Evolutionary conservation across 2,888 invertebrate species (phyloP).

Genomic region (Ischnus inquisitorius): DNA sequence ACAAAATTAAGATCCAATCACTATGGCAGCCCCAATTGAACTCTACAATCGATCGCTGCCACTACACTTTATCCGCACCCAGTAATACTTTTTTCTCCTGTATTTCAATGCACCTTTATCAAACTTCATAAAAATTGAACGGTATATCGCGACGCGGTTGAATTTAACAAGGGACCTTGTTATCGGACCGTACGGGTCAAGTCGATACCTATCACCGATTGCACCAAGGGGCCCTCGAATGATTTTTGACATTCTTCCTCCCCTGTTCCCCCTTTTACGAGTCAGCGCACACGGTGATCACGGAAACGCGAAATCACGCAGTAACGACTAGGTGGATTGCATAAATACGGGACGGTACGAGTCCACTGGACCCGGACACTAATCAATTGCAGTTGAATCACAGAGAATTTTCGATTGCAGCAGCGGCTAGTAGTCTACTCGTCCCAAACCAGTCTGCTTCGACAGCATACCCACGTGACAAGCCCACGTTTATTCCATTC

Average conservation of each 20-base stretch:
- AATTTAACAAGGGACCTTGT: constrained; percentile 11
- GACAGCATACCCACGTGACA: constrained; percentile 40
- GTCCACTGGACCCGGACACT: constrained; percentile 58
- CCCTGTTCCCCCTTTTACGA: neutral
- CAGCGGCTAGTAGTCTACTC: constrained; percentile 32
- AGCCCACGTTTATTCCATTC: constrained; percentile 41
- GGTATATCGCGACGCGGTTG: neutral
- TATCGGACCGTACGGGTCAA: constrained; percentile 1
- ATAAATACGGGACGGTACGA: constrained; percentile 78
- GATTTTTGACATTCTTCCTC: constrained; percentile 26
- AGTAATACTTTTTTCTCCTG: too few relatives aligned
- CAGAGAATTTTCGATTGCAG: constrained; percentile 79
- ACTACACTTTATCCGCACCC: too few relatives aligned
- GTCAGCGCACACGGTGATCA: constrained; percentile 46
- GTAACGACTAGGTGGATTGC: constrained; percentile 78
- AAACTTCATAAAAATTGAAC: neutral
- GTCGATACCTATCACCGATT: neutral
- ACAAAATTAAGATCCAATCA: too few relatives aligned
- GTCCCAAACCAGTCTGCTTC: constrained; percentile 31
- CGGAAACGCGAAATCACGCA: constrained; percentile 76
- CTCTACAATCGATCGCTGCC: too few relatives aligned
- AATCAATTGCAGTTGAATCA: constrained; percentile 81
- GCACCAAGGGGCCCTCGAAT: constrained; percentile 14
- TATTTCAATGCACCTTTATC: neutral
- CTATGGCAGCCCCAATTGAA: too few relatives aligned